A percentile compares a stretch with the other conserved stretches of the same genome.
phyloP scores from a whole-genome alignment of 2,113 vertebrate genomes.

The Malurus elegans region DNA sequence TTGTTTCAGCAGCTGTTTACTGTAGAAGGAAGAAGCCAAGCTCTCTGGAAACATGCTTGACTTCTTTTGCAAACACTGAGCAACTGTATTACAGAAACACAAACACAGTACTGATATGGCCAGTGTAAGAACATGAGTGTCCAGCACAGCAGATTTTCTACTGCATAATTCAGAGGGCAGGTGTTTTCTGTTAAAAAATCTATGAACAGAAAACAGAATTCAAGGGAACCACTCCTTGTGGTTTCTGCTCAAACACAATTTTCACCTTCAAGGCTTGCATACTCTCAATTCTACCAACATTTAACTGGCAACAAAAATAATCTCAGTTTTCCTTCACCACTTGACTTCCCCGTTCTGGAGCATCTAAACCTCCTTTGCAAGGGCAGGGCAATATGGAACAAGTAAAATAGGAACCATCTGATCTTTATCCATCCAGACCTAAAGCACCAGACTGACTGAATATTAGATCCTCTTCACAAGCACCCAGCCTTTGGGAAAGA shows the following conservation, averaged over 20 bases:
- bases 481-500: neutral
- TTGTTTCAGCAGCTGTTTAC: neutral
- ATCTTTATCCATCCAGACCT: neutral
- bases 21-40: neutral
- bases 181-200: neutral
- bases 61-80: neutral
- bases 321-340: neutral
- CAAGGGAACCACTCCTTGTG: neutral
- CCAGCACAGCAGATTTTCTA: neutral
- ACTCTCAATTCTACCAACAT: neutral
- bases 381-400: neutral
- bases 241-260: neutral
- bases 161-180: neutral
- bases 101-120: neutral
- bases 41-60: neutral
- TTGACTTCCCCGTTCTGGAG: neutral
- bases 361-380: neutral
- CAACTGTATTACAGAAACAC: neutral
- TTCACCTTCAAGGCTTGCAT: neutral
- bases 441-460: neutral
- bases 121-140: neutral
- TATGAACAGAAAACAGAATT: neutral
- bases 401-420: neutral
- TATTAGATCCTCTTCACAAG: neutral
- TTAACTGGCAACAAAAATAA: neutral